Conservation (phyloP, 2,113 vertebrate species). For the Ochotona curzoniae region DNA sequence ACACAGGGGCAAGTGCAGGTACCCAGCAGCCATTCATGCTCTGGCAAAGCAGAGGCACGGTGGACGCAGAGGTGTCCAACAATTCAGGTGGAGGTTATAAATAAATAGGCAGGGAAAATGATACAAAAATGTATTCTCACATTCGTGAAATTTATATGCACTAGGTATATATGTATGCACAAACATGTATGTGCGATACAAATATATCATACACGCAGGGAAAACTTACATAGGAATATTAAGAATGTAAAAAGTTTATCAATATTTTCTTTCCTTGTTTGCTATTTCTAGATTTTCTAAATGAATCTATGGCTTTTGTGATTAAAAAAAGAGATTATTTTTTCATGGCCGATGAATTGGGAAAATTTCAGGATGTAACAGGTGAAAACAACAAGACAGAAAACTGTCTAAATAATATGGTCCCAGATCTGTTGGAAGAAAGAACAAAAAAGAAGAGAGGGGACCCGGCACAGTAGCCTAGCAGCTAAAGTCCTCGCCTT, state of each 20-base stretch:
- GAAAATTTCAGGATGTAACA: background rate
- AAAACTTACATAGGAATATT: conserved; percentile 3
- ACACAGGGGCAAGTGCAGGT: background rate
- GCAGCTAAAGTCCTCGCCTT: too few relatives aligned
- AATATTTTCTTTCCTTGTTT: conserved; percentile 9
- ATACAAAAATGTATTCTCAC: too few relatives aligned
- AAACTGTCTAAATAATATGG: background rate
- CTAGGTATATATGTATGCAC: too few relatives aligned
- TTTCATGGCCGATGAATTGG: conserved; percentile 33
- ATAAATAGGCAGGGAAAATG: too few relatives aligned
- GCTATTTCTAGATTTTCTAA: conserved; percentile 47
- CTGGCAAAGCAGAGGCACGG: background rate
- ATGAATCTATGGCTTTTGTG: background rate
- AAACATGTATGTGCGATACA: background rate
- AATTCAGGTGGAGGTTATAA: conserved; percentile 22
- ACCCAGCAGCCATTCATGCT: background rate
- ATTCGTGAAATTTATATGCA: too few relatives aligned
- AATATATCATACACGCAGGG: background rate
- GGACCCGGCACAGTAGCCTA: background rate
- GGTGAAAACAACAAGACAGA: background rate
- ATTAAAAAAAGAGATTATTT: conserved; percentile 43
- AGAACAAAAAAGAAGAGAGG: background rate
- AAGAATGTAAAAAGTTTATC: background rate
- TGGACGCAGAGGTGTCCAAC: background rate
- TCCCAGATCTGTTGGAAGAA: background rate